Evolutionary conservation across 2,113 vertebrate genomes (phyloP).

Genomic region (Scartelaos histophorus): DNA sequence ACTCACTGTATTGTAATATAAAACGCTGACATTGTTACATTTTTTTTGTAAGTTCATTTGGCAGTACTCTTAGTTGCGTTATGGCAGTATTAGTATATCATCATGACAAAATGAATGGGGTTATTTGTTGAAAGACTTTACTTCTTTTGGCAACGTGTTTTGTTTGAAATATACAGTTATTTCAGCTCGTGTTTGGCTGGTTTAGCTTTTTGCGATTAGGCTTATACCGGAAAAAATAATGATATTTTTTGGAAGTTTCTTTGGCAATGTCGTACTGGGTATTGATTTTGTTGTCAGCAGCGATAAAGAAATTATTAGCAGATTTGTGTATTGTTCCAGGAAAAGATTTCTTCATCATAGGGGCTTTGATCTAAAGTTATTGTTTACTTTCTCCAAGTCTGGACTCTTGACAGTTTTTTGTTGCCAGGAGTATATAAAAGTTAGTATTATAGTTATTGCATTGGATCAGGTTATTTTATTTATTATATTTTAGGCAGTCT

Average conservation of each 20-base stretch:
- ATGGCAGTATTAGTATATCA: too few relatives aligned
- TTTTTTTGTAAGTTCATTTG: too few relatives aligned
- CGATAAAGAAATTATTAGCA: slow-evolving; percentile 22
- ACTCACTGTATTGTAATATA: too few relatives aligned
- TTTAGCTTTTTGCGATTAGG: slow-evolving; percentile 4
- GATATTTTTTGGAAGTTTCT: slow-evolving; percentile 15
- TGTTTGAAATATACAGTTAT: slow-evolving; percentile 8
- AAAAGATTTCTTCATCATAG: slow-evolving; percentile 14
- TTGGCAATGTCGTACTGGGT: slow-evolving; percentile 15
- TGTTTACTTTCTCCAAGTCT: slow-evolving; percentile 2
- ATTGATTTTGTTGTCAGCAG: slow-evolving; percentile 35
- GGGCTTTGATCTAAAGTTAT: slow-evolving; percentile 24
- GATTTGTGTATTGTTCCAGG: slow-evolving; percentile 14
- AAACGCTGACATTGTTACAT: too few relatives aligned
- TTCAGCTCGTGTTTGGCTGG: slow-evolving; percentile 18
- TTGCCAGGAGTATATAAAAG: slow-evolving; percentile 15
- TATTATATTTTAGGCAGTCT: not conserved
- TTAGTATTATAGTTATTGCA: not conserved
- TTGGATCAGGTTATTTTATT: not conserved
- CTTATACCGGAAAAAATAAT: slow-evolving; percentile 10
- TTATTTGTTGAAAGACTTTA: not conserved
- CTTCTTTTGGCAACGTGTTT: not conserved
- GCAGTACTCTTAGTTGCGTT: not conserved
- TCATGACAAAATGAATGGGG: too few relatives aligned
- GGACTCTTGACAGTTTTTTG: slow-evolving; percentile 1